Evolutionary conservation across 1,140 invertebrate genomes (phyloP).

Genomic region (Aphelenchoides fujianensis): DNA sequence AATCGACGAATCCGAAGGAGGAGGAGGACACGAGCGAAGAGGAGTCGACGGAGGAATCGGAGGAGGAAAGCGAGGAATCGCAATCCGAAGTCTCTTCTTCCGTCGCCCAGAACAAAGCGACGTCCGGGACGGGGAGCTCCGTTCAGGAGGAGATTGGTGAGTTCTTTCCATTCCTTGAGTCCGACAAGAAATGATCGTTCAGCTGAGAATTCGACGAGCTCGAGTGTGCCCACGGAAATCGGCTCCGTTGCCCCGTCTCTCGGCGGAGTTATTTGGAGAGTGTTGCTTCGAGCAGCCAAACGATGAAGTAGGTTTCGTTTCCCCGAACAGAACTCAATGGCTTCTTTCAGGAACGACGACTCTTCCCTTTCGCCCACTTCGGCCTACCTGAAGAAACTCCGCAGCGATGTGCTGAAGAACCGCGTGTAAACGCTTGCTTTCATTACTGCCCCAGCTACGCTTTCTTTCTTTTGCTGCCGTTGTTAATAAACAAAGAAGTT

Average conservation of each 20-base stretch:
- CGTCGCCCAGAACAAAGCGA: neutral
- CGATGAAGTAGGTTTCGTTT: neutral
- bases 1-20: too few relatives aligned
- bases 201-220: constrained; percentile 11
- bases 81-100: neutral
- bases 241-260: neutral
- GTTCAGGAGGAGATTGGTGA: neutral
- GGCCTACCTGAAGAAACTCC: constrained; percentile 3
- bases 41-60: neutral
- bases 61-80: neutral
- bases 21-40: too few relatives aligned
- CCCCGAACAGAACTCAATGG: neutral
- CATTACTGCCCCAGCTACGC: too few relatives aligned
- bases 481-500: too few relatives aligned
- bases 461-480: too few relatives aligned
- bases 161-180: neutral
- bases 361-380: constrained; percentile 4
- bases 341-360: neutral
- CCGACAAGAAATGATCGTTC: too few relatives aligned
- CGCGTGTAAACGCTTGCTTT: too few relatives aligned
- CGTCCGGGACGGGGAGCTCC: neutral
- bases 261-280: constrained; percentile 13
- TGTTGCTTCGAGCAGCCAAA: neutral
- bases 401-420: neutral
- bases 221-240: constrained; percentile 5